phyloP scores from a whole-genome alignment of 2,888 invertebrate genomes.

The Drosophila mercatorum region DNA sequence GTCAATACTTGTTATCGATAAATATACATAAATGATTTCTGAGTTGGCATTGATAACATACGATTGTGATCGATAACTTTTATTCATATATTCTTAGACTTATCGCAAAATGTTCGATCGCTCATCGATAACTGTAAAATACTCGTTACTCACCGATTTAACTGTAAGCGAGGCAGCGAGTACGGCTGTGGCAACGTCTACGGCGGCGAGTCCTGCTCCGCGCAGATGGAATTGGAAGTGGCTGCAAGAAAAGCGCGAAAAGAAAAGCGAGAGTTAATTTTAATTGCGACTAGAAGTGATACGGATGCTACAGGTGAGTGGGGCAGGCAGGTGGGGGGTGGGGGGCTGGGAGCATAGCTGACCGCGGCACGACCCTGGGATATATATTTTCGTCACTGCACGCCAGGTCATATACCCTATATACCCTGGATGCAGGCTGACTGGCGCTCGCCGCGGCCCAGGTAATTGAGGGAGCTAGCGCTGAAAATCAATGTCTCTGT shows the following conservation, averaged over 20 bases:
- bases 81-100: too few species aligned
- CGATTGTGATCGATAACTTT: too few species aligned
- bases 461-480: conserved; percentile 17
- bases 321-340: background rate
- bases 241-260: conserved; percentile 42
- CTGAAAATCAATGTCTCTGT: conserved; percentile 73
- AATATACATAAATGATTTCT: too few species aligned
- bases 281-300: conserved; percentile 7
- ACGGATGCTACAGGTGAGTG: conserved; percentile 23
- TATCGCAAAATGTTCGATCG: background rate
- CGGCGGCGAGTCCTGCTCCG: conserved; percentile 37
- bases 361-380: conserved; percentile 29
- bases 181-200: conserved; percentile 28
- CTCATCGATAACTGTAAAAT: background rate
- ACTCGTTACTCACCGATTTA: conserved; percentile 36
- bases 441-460: conserved; percentile 1
- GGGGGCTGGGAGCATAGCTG: background rate
- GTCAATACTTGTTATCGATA: too few species aligned
- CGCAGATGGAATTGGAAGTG: conserved; percentile 44
- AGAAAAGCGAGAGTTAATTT: conserved; percentile 14
- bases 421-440: conserved; percentile 14
- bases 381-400: conserved; percentile 23
- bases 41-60: too few species aligned
- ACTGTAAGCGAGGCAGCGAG: conserved; percentile 35
- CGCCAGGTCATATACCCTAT: conserved; percentile 12